phyloP scores from a whole-genome alignment of 2,888 invertebrate genomes.

The Lepidochitona cinerea region DNA sequence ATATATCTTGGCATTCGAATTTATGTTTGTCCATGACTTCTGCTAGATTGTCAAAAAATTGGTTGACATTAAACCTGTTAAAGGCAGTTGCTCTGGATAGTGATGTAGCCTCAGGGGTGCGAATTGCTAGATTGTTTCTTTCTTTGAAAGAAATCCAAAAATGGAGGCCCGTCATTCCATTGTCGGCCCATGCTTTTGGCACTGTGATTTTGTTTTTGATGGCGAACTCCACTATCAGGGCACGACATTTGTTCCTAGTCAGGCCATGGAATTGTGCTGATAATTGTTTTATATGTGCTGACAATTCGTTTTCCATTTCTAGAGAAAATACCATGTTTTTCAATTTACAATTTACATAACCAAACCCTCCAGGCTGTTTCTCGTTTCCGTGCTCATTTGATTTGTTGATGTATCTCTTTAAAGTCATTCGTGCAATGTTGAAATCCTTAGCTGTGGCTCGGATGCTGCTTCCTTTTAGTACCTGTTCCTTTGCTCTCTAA shows the following conservation, averaged over 20 bases:
- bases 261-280: slow-evolving; percentile 16
- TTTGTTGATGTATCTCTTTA: slow-evolving; percentile 7
- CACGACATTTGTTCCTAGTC: slow-evolving; percentile 1
- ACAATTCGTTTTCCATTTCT: slow-evolving; percentile 14
- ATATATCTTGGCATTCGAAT: slow-evolving; percentile 8
- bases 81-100: slow-evolving; percentile 11
- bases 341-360: not conserved
- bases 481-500: not conserved
- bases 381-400: not conserved
- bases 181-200: not conserved
- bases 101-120: slow-evolving; percentile 15
- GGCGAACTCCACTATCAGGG: slow-evolving; percentile 1
- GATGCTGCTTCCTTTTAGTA: too few relatives aligned
- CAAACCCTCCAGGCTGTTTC: not conserved
- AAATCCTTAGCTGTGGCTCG: slow-evolving; percentile 10
- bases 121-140: slow-evolving; percentile 4
- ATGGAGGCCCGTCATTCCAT: not conserved
- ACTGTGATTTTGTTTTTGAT: not conserved
- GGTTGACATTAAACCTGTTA: slow-evolving; percentile 3
- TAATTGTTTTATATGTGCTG: slow-evolving; percentile 10
- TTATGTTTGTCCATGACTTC: slow-evolving; percentile 3
- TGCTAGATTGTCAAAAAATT: slow-evolving; percentile 15
- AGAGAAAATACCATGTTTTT: slow-evolving; percentile 10
- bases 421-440: slow-evolving; percentile 11
- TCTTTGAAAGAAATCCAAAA: slow-evolving; percentile 8